Evolutionary conservation across 37 sponge, comb jelly and placozoan species (phyloP).

Genomic region (Axinella damicornis): DNA sequence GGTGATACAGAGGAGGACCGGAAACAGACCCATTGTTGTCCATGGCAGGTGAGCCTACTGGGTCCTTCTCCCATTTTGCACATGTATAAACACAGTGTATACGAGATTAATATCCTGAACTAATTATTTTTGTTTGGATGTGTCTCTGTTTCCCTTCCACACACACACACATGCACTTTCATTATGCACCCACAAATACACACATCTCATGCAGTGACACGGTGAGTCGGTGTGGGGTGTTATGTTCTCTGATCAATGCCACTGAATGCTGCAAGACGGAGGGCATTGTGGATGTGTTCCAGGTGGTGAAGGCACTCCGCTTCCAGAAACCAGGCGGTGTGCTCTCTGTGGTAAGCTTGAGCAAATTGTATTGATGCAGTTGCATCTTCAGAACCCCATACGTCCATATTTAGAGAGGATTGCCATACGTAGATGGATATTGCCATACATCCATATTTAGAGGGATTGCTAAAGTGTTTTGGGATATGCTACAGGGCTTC

Average conservation of each 20-base stretch:
- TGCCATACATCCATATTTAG: no score
- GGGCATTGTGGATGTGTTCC: constrained; percentile 54
- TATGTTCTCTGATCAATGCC: constrained; percentile 9
- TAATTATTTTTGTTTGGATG: no score
- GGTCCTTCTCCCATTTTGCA: not conserved
- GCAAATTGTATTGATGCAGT: not conserved
- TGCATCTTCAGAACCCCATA: no score
- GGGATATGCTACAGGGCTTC: no score
- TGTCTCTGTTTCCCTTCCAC: no score
- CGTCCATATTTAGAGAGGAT: no score
- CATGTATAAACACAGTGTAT: no score
- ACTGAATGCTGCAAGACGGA: constrained; percentile 46
- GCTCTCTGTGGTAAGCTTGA: constrained; percentile 25
- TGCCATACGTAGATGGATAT: no score
- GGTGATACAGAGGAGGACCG: constrained; percentile 63
- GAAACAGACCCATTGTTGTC: constrained; percentile 54
- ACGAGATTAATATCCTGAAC: no score
- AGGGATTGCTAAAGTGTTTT: no score
- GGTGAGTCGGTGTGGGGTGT: constrained; percentile 27
- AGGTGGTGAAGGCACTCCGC: constrained; percentile 47
- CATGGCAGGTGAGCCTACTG: constrained; percentile 46
- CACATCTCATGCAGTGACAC: not conserved
- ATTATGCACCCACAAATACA: no score
- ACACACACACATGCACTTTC: no score
- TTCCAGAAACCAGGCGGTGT: constrained; percentile 49